These are phyloP conservation scores for Ectropis grisescens DNA, from an alignment of 1,140 invertebrate genomes.

Conservation along the genomic window DNA sequence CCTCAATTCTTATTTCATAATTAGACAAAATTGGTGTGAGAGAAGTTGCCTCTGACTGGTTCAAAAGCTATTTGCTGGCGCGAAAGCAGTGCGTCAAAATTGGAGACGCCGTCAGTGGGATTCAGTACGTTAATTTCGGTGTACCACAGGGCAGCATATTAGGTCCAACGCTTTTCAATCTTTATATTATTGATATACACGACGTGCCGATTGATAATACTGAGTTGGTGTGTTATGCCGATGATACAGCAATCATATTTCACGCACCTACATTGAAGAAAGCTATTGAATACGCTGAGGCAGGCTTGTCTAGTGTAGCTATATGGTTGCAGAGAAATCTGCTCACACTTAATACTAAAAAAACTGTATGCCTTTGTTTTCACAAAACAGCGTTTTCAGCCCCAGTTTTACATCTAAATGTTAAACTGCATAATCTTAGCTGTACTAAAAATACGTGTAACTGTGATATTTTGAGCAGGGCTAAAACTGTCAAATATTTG, in stretches of 20 bases:
- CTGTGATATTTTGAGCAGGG: not conserved
- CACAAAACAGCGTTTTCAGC: not conserved
- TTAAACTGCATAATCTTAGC: not conserved
- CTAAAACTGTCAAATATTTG: slow-evolving; percentile 5
- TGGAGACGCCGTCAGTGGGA: not conserved
- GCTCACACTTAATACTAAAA: not conserved
- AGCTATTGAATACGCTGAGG: not conserved
- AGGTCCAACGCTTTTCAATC: not conserved
- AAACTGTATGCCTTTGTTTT: not conserved
- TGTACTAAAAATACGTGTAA: not conserved
- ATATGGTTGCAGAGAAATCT: not conserved
- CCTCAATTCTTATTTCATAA: slow-evolving; percentile 9
- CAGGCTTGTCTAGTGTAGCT: not conserved
- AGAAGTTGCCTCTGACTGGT: slow-evolving; percentile 1
- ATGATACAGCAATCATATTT: not conserved
- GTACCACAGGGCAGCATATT: not conserved
- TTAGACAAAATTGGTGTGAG: slow-evolving; percentile 8
- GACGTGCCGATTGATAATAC: not conserved
- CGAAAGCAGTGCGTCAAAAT: slow-evolving; percentile 5
- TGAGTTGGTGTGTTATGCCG: not conserved
- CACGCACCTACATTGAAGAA: not conserved
- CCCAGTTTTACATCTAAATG: not conserved
- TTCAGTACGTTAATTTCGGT: not conserved
- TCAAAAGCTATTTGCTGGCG: slow-evolving; percentile 1
- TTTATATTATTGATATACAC: not conserved